Percentiles rank a stretch among this genome's conserved stretches.
Evolutionary conservation across 2,888 invertebrate genomes (phyloP).

Genomic region (Epirrhoe tristata): DNA sequence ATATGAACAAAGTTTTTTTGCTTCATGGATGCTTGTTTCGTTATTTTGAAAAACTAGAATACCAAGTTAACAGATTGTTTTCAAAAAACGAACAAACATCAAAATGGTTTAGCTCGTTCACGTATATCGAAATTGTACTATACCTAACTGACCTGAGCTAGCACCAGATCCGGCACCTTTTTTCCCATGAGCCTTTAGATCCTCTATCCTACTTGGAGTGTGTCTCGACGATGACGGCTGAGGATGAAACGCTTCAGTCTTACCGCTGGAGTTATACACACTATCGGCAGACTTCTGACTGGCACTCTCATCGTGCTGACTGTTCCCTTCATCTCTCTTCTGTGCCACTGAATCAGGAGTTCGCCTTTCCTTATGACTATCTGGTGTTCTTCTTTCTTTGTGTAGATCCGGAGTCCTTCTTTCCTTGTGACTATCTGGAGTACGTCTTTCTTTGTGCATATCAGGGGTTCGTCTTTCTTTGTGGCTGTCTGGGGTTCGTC

Average conservation of each 20-base stretch:
- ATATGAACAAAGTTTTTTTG: background rate
- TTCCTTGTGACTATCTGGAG: slow-evolving; percentile 68
- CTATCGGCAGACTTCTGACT: slow-evolving; percentile 84
- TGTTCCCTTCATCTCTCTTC: slow-evolving; percentile 67
- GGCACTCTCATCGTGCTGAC: slow-evolving; percentile 71
- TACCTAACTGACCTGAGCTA: slow-evolving; percentile 79
- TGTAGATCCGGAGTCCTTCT: slow-evolving; percentile 71
- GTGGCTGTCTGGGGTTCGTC: slow-evolving; percentile 65
- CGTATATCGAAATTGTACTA: too few relatives aligned
- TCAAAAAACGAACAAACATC: too few relatives aligned
- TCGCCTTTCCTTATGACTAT: slow-evolving; percentile 62
- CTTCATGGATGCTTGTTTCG: background rate
- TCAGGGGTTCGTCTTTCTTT: slow-evolving; percentile 72
- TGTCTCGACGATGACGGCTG: slow-evolving; percentile 81
- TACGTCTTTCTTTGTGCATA: slow-evolving; percentile 61
- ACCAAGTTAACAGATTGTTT: too few relatives aligned
- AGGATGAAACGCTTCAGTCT: slow-evolving; percentile 71
- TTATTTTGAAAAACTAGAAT: background rate
- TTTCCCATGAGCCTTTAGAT: slow-evolving; percentile 76
- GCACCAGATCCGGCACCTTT: slow-evolving; percentile 86
- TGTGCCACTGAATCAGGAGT: slow-evolving; percentile 71
- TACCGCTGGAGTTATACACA: slow-evolving; percentile 84
- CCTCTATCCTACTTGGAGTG: slow-evolving; percentile 79
- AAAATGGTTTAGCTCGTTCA: too few relatives aligned
- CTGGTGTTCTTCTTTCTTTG: slow-evolving; percentile 66